phyloP scores from a whole-genome alignment of 2,113 vertebrate genomes.

The Urocitellus parryii region DNA sequence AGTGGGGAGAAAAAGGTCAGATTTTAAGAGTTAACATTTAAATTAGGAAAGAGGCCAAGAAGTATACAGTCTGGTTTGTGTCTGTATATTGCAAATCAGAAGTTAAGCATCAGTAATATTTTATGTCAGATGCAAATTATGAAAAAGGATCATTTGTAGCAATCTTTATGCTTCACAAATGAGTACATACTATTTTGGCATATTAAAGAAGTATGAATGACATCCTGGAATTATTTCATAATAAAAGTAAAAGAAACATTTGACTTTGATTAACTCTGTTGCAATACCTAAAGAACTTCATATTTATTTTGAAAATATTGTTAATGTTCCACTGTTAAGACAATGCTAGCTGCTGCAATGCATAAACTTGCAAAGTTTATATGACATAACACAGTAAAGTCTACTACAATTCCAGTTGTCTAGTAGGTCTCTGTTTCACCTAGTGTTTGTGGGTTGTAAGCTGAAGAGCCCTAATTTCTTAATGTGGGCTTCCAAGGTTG shows the following conservation, averaged over 20 bases:
- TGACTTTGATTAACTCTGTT: neutral
- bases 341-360: no score
- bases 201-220: neutral
- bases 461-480: neutral
- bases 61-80: neutral
- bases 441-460: neutral
- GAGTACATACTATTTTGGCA: neutral
- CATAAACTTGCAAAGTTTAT: neutral
- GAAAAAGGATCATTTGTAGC: neutral
- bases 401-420: accelerated
- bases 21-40: neutral
- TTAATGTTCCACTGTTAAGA: neutral
- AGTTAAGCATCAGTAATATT: conserved; percentile 3
- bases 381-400: accelerated
- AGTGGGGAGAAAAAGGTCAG: neutral
- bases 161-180: neutral
- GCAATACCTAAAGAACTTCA: neutral
- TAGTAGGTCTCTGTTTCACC: neutral
- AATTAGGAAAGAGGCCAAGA: neutral
- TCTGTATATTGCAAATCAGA: neutral
- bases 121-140: neutral
- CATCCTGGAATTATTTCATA: neutral
- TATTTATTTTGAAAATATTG: neutral
- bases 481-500: neutral
- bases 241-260: conserved; percentile 21